phyloP scores from a whole-genome alignment of 1,140 invertebrate genomes.

The Drosophila ambigua region DNA sequence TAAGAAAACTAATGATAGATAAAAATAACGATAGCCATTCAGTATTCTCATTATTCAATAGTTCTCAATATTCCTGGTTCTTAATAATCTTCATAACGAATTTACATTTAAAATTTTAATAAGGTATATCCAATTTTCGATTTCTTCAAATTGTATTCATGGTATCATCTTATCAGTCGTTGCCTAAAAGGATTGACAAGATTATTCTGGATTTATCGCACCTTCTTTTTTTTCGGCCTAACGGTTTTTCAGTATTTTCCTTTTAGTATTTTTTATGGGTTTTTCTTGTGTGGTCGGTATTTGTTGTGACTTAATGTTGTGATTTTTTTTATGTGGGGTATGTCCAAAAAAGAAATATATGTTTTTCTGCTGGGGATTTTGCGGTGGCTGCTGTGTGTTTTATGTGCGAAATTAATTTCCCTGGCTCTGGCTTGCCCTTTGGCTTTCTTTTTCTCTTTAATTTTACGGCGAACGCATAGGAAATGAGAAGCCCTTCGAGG shows the following conservation, averaged over 20 bases:
- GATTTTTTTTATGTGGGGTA: conserved; percentile 34
- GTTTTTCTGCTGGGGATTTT: conserved; percentile 39
- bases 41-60: too few relatives aligned
- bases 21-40: too few relatives aligned
- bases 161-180: conserved; percentile 2
- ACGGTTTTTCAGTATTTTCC: conserved; percentile 20
- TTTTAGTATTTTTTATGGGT: conserved; percentile 15
- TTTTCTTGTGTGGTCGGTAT: conserved; percentile 44
- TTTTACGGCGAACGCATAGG: conserved; percentile 36
- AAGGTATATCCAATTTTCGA: too few relatives aligned
- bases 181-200: conserved; percentile 38
- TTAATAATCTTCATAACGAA: not conserved
- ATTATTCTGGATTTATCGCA: conserved; percentile 11
- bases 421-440: conserved; percentile 31
- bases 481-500: conserved; percentile 10
- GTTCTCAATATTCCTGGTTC: too few relatives aligned
- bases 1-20: too few relatives aligned
- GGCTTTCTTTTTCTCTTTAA: conserved; percentile 11
- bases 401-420: conserved; percentile 48
- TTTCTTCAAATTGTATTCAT: too few relatives aligned
- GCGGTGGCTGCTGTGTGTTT: conserved; percentile 17
- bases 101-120: conserved; percentile 8
- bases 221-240: not conserved
- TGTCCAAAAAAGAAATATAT: conserved; percentile 4
- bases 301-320: conserved; percentile 49